Base-by-base conservation (phyloP, 2,797 vertebrate genomes). In the Threskiornis aethiopicus region DNA sequence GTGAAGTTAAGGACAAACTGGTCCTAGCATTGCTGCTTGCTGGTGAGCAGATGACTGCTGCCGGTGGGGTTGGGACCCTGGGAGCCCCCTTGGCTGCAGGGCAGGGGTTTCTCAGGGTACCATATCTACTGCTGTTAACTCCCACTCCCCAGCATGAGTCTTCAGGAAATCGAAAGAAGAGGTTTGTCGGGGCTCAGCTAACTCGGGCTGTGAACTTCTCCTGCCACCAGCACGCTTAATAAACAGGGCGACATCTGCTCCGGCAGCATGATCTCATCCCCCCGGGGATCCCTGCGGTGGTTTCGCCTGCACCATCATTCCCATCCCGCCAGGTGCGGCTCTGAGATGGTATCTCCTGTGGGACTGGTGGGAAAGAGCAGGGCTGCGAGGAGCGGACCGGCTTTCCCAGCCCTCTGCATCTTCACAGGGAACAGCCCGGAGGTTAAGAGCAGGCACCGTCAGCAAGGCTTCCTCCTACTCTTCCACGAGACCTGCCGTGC, bases 301-400 rank as follows among this genome's bases (percentile, higher is more conserved):
- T 70, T 44, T 54, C 16, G 11, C 39, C 70, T 33, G 41, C 1
- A 2, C 39, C 6, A 1, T 7, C 9, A 1, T 21, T 79, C 76
- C 67, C 25, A n/a, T 31, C 55, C 59, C 0, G 0, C 22, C 0
- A 8, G 72, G 49, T 54, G 59, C 4, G 4, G 78, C 35, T 25
- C 57, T 1, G 1, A 58, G 78, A 70, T 51, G 51, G 9, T 46
- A 51, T 66, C 80, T 67, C 41, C 57, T 31, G 64, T 1, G 0
- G n/a, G 47, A 44, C 25, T 0, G 2, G 39, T 26, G 35, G 57
- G 75, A 78, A 87, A 70, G 19, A 84, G 61, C 16, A 26, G 16
- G 2, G 5, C 61, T n/a, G 35, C 0, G 0, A 73, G 58, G 52
- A 75, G 35, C 0, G 1, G 16, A 28, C 5, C 65, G 64, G 75